Evolutionary conservation across 2,888 invertebrate species (phyloP).

Genomic region (Argyresthia goedartella): DNA sequence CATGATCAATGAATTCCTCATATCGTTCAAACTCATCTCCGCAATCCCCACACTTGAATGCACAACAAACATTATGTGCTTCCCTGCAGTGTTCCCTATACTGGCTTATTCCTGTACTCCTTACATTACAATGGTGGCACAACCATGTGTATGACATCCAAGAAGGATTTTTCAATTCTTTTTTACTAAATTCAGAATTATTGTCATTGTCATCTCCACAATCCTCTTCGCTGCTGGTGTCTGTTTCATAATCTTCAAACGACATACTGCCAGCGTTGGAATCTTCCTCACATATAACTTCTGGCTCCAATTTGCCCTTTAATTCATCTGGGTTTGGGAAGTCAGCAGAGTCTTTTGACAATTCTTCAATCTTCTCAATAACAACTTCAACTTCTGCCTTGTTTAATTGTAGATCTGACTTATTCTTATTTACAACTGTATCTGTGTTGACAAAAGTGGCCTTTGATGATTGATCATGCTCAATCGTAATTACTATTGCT

Average conservation of each 20-base stretch:
- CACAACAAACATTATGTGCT: conserved; percentile 12
- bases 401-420: no score
- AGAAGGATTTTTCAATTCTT: conserved; percentile 6
- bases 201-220: neutral
- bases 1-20: conserved; percentile 15
- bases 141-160: conserved; percentile 14
- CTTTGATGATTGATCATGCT: no score
- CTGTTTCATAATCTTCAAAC: no score
- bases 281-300: neutral
- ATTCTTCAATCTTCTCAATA: no score
- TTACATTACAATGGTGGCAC: conserved; percentile 11
- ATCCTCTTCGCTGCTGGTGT: neutral
- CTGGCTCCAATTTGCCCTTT: neutral
- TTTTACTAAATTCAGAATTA: neutral
- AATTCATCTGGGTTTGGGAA: neutral
- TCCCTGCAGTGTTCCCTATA: conserved; percentile 13
- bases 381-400: no score
- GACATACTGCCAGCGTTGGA: neutral
- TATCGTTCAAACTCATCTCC: conserved; percentile 9
- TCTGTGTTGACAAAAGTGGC: no score
- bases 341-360: neutral
- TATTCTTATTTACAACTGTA: no score
- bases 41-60: conserved; percentile 15
- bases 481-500: no score
- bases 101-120: conserved; percentile 8